A percentile compares a stretch with the other conserved stretches of the same genome.
phyloP scores from a whole-genome alignment of 2,797 vertebrate species.

The Sphenopsis melanotis region DNA sequence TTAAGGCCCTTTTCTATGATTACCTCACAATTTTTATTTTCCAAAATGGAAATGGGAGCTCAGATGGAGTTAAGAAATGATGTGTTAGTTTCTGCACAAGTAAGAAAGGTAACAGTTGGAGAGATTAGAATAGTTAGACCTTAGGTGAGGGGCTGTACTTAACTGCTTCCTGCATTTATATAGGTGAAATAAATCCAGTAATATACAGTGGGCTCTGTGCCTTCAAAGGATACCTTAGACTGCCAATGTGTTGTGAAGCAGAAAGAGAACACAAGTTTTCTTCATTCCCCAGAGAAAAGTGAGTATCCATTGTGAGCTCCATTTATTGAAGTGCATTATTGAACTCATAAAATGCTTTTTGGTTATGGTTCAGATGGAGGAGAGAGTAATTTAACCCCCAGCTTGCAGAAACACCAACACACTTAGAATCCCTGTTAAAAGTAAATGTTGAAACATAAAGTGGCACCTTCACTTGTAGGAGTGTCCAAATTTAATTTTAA shows the following conservation, averaged over 20 bases:
- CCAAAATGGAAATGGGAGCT: neutral
- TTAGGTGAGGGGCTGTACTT: neutral
- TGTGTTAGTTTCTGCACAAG: neutral
- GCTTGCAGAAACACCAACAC: neutral
- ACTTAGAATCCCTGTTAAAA: neutral
- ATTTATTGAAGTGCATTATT: slow-evolving; percentile 23
- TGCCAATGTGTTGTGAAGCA: neutral
- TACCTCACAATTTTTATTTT: neutral
- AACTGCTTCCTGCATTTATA: neutral
- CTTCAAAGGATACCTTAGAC: neutral
- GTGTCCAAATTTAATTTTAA: neutral
- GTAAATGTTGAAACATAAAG: neutral
- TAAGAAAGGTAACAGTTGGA: neutral
- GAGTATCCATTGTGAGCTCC: neutral
- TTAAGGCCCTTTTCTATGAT: neutral
- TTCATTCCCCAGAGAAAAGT: neutral
- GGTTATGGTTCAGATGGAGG: neutral
- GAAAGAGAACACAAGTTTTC: slow-evolving; percentile 12
- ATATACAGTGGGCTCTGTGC: neutral
- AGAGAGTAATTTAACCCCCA: neutral
- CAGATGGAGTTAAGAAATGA: neutral
- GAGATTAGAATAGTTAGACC: neutral
- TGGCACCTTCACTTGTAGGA: neutral
- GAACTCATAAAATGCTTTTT: slow-evolving; percentile 17
- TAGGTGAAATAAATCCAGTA: neutral